Percentiles rank a stretch among this genome's conserved stretches.
Evolutionary conservation across 2,113 vertebrate species (phyloP).

Genomic region (Ursus arctos): DNA sequence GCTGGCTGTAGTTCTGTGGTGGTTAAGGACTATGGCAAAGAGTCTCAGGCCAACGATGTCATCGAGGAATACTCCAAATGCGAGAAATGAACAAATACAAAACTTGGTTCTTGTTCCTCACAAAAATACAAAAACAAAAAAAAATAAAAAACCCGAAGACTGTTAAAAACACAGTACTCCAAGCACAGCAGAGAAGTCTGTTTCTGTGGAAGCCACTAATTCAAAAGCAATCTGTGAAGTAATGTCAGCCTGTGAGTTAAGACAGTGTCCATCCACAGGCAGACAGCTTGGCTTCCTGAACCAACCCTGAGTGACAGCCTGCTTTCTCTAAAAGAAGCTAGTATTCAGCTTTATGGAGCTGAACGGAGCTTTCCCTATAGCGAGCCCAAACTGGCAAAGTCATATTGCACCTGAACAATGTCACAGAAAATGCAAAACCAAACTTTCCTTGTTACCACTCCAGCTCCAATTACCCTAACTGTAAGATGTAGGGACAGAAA

Average conservation of each 20-base stretch:
- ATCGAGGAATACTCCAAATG: not conserved
- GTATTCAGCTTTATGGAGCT: fast-evolving
- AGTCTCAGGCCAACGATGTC: not conserved
- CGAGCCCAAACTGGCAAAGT: too few species aligned
- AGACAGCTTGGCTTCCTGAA: not conserved
- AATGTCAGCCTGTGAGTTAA: too few species aligned
- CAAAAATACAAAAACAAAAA: not conserved
- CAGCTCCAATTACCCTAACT: not conserved
- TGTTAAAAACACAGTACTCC: not conserved
- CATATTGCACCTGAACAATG: fast-evolving
- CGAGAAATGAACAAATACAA: not conserved
- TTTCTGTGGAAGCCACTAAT: too few species aligned
- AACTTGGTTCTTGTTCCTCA: not conserved
- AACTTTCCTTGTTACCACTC: not conserved
- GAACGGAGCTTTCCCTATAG: fast-evolving
- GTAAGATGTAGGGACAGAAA: not conserved
- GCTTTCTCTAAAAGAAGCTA: not conserved
- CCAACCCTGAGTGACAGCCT: not conserved
- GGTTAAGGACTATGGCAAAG: not conserved
- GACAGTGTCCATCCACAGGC: fast-evolving
- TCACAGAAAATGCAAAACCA: not conserved
- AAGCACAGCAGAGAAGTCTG: not conserved
- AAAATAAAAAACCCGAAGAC: not conserved
- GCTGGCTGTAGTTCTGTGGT: too few species aligned
- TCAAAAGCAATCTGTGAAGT: not conserved